phyloP scores from a whole-genome alignment of 2,888 invertebrate genomes.

The Limnephilus marmoratus region DNA sequence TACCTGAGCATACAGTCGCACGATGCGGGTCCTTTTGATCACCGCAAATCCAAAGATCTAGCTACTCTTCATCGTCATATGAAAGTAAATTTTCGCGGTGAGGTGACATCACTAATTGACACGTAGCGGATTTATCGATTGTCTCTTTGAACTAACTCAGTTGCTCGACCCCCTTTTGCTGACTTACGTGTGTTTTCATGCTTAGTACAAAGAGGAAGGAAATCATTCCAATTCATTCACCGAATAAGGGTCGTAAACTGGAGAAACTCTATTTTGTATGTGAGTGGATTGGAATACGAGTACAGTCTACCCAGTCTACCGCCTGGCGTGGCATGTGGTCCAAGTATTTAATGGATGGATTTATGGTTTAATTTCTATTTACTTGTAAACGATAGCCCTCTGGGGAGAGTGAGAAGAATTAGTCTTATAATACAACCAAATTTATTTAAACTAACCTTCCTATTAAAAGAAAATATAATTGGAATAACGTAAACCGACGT shows the following conservation, averaged over 20 bases:
- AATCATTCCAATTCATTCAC: conserved; percentile 59
- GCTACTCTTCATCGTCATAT: conserved; percentile 8
- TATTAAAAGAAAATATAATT: neutral
- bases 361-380: conserved; percentile 60
- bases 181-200: conserved; percentile 53
- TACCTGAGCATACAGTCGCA: conserved; percentile 32
- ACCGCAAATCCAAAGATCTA: conserved; percentile 12
- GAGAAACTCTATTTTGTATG: conserved; percentile 54
- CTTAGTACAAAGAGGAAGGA: conserved; percentile 47
- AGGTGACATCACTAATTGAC: conserved; percentile 60
- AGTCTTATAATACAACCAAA: neutral
- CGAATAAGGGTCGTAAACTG: conserved; percentile 59
- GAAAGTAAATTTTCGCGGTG: conserved; percentile 58
- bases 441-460: neutral
- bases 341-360: conserved; percentile 52
- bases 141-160: conserved; percentile 53
- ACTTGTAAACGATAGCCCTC: neutral
- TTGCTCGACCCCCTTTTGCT: conserved; percentile 41
- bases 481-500: neutral
- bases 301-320: neutral
- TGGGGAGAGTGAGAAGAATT: neutral
- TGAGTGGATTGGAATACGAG: conserved; percentile 50
- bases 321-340: conserved; percentile 30
- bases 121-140: conserved; percentile 63
- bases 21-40: conserved; percentile 33